Evolutionary conservation across 1,140 invertebrate species (phyloP).

Genomic region (Trichonephila clavata): DNA sequence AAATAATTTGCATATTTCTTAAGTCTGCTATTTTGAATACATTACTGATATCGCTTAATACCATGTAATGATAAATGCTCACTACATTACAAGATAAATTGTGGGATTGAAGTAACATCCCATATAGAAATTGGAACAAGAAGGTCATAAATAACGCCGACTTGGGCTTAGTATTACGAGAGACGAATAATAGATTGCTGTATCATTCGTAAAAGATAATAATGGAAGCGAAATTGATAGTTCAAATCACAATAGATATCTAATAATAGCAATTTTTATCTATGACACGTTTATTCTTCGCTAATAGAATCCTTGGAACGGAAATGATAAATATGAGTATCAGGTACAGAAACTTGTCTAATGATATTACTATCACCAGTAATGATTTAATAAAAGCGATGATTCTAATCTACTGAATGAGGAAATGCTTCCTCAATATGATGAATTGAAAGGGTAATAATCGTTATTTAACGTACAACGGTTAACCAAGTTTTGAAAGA

Average conservation of each 20-base stretch:
- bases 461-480: too few relatives aligned
- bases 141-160: conserved; percentile 6
- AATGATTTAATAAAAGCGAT: background rate
- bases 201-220: conserved; percentile 46
- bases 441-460: too few relatives aligned
- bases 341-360: background rate
- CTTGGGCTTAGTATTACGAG: background rate
- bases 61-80: background rate
- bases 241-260: conserved; percentile 44
- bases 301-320: background rate
- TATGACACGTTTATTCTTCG: conserved; percentile 13
- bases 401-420: too few relatives aligned
- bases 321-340: conserved; percentile 1
- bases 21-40: background rate
- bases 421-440: too few relatives aligned
- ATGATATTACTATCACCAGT: background rate
- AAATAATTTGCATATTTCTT: background rate
- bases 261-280: conserved; percentile 66
- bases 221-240: conserved; percentile 49
- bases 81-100: background rate
- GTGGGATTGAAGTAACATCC: background rate
- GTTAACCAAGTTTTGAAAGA: too few relatives aligned
- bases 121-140: conserved; percentile 2
- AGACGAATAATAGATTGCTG: conserved; percentile 27
- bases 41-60: background rate